Evolutionary conservation across 2,113 vertebrate genomes (phyloP).

Genomic region (Electrona antarctica): DNA sequence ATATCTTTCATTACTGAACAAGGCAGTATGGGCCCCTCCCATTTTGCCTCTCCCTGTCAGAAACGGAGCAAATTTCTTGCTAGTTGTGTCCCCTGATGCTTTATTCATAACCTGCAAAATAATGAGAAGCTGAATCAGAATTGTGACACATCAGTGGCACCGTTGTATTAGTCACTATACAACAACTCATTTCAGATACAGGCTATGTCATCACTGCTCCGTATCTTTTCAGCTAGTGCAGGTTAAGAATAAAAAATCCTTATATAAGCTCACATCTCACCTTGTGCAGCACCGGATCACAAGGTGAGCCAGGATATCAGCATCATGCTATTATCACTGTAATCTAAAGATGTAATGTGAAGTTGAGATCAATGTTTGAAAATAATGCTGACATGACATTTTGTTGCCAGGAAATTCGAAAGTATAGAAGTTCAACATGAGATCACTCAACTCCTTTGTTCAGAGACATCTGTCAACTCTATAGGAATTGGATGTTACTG

Average conservation of each 20-base stretch:
- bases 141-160: slow-evolving; percentile 13
- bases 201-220: not conserved
- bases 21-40: slow-evolving; percentile 36
- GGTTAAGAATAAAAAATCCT: not conserved
- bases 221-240: slow-evolving; percentile 1
- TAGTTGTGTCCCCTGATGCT: slow-evolving; percentile 19
- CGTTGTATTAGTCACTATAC: not conserved
- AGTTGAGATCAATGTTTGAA: not conserved
- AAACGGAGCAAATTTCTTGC: slow-evolving; percentile 26
- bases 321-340: slow-evolving; percentile 1
- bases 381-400: slow-evolving; percentile 5
- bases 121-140: slow-evolving; percentile 36
- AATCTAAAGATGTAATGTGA: slow-evolving; percentile 6
- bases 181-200: slow-evolving; percentile 5
- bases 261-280: slow-evolving; percentile 5
- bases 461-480: slow-evolving; percentile 3
- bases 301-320: not conserved
- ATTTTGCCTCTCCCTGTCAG: slow-evolving; percentile 19
- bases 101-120: slow-evolving; percentile 48
- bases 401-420: slow-evolving; percentile 2
- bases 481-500: slow-evolving; percentile 21
- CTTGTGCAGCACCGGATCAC: not conserved
- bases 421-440: not conserved
- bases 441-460: not conserved
- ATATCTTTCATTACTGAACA: slow-evolving; percentile 63